Percentiles rank a stretch among this genome's conserved stretches.
phyloP scores from a whole-genome alignment of 35 echinoderm and acorn worm species.

The Amphiura filiformis region DNA sequence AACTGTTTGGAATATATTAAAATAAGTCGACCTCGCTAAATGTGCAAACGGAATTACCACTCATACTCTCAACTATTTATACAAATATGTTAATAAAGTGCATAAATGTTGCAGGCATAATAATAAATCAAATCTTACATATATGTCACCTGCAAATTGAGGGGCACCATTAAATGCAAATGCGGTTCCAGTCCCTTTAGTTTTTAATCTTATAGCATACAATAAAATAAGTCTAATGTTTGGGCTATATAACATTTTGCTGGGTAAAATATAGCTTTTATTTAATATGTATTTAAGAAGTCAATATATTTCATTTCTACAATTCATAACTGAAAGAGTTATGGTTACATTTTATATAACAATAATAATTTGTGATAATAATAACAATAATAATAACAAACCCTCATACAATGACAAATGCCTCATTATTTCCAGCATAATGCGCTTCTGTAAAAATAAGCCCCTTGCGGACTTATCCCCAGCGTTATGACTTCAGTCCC shows the following conservation, averaged over 20 bases:
- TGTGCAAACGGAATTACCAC: conserved; percentile 51
- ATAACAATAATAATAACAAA: conserved; percentile 16
- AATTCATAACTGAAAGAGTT: conserved; percentile 72
- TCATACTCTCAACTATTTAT: conserved; percentile 55
- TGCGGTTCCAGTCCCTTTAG: conserved; percentile 34
- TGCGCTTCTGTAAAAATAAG: conserved; percentile 57
- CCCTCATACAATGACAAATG: not conserved
- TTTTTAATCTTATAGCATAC: conserved; percentile 28
- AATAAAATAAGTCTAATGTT: conserved; percentile 66
- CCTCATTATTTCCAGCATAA: conserved; percentile 25
- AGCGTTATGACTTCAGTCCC: conserved; percentile 21
- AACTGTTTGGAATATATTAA: conserved; percentile 79
- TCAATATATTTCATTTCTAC: conserved; percentile 71
- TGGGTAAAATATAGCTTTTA: conserved; percentile 67
- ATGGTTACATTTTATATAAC: conserved; percentile 54
- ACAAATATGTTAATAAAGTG: conserved; percentile 58
- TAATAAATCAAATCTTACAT: conserved; percentile 28
- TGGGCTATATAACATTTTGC: conserved; percentile 41
- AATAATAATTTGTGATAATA: not conserved
- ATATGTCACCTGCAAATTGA: conserved; percentile 27
- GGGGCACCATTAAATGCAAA: conserved; percentile 38
- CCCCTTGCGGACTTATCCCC: conserved; percentile 46
- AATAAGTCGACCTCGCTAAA: conserved; percentile 53
- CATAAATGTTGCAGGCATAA: conserved; percentile 22
- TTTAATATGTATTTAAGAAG: conserved; percentile 50